A percentile compares a stretch with the other conserved stretches of the same genome.
phyloP scores from a whole-genome alignment of 2,113 vertebrate species.

The Formicarius rufipectus region DNA sequence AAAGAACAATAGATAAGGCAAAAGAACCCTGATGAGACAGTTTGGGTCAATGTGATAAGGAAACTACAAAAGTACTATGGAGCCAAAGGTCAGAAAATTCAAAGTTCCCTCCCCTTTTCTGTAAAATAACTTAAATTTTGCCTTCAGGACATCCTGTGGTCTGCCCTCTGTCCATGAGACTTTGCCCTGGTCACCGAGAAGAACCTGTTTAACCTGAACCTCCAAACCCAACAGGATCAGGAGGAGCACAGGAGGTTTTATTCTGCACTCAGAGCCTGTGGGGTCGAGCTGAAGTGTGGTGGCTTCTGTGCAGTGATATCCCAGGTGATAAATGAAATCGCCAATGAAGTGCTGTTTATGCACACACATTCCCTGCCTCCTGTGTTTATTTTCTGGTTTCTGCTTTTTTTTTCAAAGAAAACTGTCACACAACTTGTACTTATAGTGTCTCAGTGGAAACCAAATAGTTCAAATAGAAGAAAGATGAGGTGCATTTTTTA shows the following conservation, averaged over 20 bases:
- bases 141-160: background rate
- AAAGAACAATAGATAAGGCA: background rate
- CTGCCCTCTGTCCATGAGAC: accelerated
- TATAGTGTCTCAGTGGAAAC: background rate
- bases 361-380: background rate
- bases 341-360: background rate
- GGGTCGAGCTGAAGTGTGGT: background rate
- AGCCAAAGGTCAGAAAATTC: background rate
- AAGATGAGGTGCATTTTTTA: background rate
- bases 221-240: background rate
- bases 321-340: background rate
- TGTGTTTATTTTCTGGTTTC: background rate
- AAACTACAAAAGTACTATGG: background rate
- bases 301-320: background rate
- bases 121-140: background rate
- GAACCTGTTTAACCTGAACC: background rate
- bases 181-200: background rate
- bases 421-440: background rate
- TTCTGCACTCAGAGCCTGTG: background rate
- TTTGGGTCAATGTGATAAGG: background rate
- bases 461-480: background rate
- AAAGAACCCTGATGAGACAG: background rate
- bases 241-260: background rate
- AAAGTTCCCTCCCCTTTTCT: background rate
- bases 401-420: background rate